Evolutionary conservation across 2,888 invertebrate species (phyloP), one percentile per base, ranked within the genome.

Genomic region (Leptopilina drosophilae): DNA sequence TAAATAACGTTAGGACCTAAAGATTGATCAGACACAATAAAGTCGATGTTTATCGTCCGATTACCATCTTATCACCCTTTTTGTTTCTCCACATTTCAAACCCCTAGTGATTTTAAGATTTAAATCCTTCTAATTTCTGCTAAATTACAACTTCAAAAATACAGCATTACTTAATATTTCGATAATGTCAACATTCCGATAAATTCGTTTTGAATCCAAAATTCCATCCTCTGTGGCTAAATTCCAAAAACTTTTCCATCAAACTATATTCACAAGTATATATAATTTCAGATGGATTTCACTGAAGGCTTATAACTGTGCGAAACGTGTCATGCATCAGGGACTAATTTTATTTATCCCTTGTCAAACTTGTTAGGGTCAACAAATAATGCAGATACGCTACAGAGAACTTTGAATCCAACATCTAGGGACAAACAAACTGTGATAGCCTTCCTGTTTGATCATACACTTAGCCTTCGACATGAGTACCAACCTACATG

Each of bases 401-500:
- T 73, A 53, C 53, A 73, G 6, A 26, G 53, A 73, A 56, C 53
- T 56, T 73, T 33, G 69, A 73, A 73, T 73, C 53, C 14, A 26
- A 53, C 56, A 73, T 26, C 69, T 20, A 26, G 26, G 53, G 3
- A 33, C 69, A 73, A 73, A 73, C 69, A 73, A 73, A 73, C 69
- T 73, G 69, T 73, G 69, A 73, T 73, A 73, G 69, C 69, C 69
- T 56, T n/a, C 9, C 53, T 73, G 53, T 73, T 73, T 73, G 69
- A 73, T 56, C 53, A 73, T 53, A 73, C 69, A 73, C 69, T 73
- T 56, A 73, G 56, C 69, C 69, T 73, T 14, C 69, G 69, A 56
- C 69, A 53, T 56, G 33, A 26, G 69, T 73, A 73, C 20, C 67
- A 67, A 67, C 53, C 53, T 73, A 53, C 53, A 53, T 26, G 69